Conservation (phyloP, 2,113 vertebrate genomes). For the Hiodon tergisus region DNA sequence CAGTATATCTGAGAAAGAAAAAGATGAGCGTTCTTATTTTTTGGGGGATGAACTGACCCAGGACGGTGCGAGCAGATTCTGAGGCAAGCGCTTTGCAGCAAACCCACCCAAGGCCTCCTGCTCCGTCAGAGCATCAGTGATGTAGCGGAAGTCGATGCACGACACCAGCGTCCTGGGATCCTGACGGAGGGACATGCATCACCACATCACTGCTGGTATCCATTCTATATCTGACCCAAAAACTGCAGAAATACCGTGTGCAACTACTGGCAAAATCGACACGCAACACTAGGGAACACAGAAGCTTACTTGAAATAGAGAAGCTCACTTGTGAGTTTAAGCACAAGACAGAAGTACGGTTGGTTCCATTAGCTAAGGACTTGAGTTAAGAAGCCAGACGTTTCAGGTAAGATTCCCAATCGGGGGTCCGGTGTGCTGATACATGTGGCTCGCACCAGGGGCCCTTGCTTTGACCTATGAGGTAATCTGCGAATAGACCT, state of each 20-base stretch:
- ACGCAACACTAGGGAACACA: no score
- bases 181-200: conserved; percentile 36
- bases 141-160: conserved; percentile 76
- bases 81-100: no score
- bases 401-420: no score
- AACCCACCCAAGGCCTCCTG: conserved; percentile 65
- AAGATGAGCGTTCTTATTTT: conserved; percentile 10
- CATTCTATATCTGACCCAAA: not conserved
- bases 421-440: no score
- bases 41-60: not conserved
- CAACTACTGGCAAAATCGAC: no score
- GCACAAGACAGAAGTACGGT: no score
- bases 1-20: conserved; percentile 57
- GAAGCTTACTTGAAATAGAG: no score
- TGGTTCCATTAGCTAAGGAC: no score
- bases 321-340: no score
- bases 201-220: not conserved
- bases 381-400: no score
- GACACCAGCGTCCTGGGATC: conserved; percentile 60
- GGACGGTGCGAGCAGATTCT: not conserved
- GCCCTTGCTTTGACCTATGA: no score
- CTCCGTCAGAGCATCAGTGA: conserved; percentile 67
- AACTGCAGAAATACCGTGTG: not conserved
- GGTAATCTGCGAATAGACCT: not conserved
- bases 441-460: no score